Percentiles rank a stretch among this genome's conserved stretches.
phyloP scores from a whole-genome alignment of 2,797 vertebrate genomes.

The Clarias fuscus region DNA sequence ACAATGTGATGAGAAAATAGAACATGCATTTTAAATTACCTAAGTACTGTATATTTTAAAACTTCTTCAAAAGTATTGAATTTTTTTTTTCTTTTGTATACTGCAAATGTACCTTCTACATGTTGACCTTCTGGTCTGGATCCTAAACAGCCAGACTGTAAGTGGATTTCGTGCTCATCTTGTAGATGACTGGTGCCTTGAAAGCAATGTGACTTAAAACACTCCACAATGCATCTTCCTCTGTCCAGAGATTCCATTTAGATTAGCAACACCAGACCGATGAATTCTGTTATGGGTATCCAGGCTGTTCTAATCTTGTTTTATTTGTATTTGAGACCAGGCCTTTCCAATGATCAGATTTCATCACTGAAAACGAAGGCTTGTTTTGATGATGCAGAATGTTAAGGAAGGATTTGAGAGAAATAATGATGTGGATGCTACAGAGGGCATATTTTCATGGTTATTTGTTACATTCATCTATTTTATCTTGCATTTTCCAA shows the following conservation, averaged over 20 bases:
- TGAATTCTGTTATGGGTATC: conserved; percentile 42
- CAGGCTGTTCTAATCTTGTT: conserved; percentile 27
- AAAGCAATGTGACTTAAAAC: conserved; percentile 44
- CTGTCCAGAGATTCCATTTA: conserved; percentile 48
- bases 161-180: conserved; percentile 33
- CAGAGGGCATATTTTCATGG: neutral
- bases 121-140: conserved; percentile 5
- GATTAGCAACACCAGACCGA: conserved; percentile 41
- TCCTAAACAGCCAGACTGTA: conserved; percentile 20
- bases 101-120: neutral
- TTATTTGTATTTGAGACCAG: conserved; percentile 29
- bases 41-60: neutral
- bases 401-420: neutral
- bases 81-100: neutral
- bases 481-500: neutral
- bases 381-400: neutral
- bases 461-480: neutral
- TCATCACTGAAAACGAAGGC: neutral
- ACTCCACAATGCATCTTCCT: conserved; percentile 29
- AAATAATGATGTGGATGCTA: neutral
- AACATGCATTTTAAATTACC: neutral
- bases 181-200: conserved; percentile 20
- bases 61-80: neutral
- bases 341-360: conserved; percentile 23
- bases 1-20: neutral